Base-by-base conservation (phyloP, 1,140 invertebrate species). In the Drosophila elegans region DNA sequence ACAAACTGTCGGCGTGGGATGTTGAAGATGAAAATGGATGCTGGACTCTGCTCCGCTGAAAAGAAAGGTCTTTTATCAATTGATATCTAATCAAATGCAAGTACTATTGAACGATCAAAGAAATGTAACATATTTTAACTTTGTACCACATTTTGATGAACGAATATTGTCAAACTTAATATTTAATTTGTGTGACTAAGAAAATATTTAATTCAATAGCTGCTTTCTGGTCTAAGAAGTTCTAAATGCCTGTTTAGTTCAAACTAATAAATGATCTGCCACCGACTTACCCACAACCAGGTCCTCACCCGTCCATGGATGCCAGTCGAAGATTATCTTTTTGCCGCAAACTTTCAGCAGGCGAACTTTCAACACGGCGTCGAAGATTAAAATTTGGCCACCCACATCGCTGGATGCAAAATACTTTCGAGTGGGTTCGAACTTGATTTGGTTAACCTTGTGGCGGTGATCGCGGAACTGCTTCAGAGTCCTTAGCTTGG, bases 291-390 rank as follows among this genome's bases (percentile, higher is more conserved):
- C 79, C 42, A 92, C 69, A 2, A 72, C 81, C 41, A 92, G 60
- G 32, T 92, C 91, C 9, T 69, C 75, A 5, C 72, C 74, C 1
- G 85, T 85, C 91, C 91, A 92, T 3, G 91, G 91, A 74, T 92
- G 91, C 91, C 91, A 92, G 45, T 92, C 91, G 10, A 92, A 86
- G 11, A 73, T 13, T 12, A 80, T 60, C 0, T 64, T 54, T 25
- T 48, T 69, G 61, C 64, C 45, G 11, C 32, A 16, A 16, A 80
- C 36, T 2, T 57, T 61, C 4, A 78, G 25, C 0, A 83, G 16
- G 1, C 68, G 57, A 16, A 54, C 55, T 32, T 72, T 86, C 3
- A 16, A 38, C 6, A 12, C 54, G 10, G 75, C 74, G 75, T 78
- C 77, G 27, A 75, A 86, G 42, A 92, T 74, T 12, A 57, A 72